Conservation (phyloP, 1,140 invertebrate species). For the Archivesica marissinica region DNA sequence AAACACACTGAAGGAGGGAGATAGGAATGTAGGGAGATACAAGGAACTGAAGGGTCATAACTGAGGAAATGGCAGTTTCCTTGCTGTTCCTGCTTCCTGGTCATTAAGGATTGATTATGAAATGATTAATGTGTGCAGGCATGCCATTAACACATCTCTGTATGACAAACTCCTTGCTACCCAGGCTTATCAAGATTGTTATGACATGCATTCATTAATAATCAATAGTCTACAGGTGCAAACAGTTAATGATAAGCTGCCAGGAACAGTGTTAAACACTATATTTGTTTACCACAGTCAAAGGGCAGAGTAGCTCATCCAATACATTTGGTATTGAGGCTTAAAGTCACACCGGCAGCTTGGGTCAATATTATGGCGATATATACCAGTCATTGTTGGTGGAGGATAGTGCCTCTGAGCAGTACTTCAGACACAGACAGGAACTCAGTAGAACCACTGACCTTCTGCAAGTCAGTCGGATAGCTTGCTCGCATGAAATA, state of each 20-base stretch:
- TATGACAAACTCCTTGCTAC: neutral
- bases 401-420: too few species aligned
- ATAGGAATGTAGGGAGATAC: too few species aligned
- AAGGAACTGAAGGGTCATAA: too few species aligned
- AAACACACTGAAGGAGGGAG: too few species aligned
- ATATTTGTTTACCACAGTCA: neutral
- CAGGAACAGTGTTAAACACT: neutral
- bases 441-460: too few species aligned
- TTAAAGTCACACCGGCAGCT: neutral
- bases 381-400: too few species aligned
- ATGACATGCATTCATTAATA: neutral
- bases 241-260: neutral
- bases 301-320: too few species aligned
- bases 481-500: too few species aligned
- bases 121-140: neutral
- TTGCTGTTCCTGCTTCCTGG: neutral
- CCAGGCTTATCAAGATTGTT: neutral
- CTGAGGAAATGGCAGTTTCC: too few species aligned
- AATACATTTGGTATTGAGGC: too few species aligned
- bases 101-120: conserved; percentile 17
- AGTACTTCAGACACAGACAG: too few species aligned
- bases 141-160: neutral
- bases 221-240: neutral
- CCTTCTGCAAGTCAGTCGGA: too few species aligned
- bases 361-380: neutral